phyloP scores from a whole-genome alignment of 1,140 invertebrate genomes.

The Drosophila arizonae region DNA sequence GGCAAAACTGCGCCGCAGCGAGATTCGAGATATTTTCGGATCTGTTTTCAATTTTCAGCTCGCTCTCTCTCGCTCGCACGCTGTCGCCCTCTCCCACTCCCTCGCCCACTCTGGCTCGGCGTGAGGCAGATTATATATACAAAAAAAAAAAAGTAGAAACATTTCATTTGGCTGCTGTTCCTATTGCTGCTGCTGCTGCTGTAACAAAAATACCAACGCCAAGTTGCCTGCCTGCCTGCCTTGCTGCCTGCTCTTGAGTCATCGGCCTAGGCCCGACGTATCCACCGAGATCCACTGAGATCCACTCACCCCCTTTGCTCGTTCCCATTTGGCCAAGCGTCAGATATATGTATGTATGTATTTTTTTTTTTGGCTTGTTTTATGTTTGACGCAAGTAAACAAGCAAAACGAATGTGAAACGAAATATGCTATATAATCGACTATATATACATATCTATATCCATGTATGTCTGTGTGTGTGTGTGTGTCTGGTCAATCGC shows the following conservation, averaged over 20 bases:
- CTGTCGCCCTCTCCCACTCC: neutral
- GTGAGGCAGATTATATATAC: constrained; percentile 68
- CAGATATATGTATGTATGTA: constrained; percentile 17
- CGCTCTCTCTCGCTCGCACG: constrained; percentile 6
- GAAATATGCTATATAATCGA: constrained; percentile 60
- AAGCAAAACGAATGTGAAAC: constrained; percentile 63
- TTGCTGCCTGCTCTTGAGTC: constrained; percentile 61
- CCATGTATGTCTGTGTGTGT: neutral
- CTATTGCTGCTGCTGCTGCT: constrained; percentile 41
- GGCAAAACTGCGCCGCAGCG: constrained; percentile 47
- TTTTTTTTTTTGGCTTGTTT: constrained; percentile 54
- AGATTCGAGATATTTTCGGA: constrained; percentile 72
- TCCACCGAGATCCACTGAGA: neutral
- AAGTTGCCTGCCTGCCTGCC: constrained; percentile 59
- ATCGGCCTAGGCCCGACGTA: constrained; percentile 59
- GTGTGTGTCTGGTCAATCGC: constrained; percentile 26
- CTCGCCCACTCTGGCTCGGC: neutral
- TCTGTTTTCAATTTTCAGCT: constrained; percentile 70
- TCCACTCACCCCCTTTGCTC: constrained; percentile 18
- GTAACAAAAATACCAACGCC: constrained; percentile 76
- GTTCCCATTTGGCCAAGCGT: constrained; percentile 19
- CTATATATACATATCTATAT: neutral
- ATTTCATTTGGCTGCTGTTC: constrained; percentile 46
- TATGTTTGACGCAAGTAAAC: constrained; percentile 74
- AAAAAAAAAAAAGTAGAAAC: constrained; percentile 34